phyloP scores from a whole-genome alignment of 2,888 invertebrate species.

The Cantharis rufa region DNA sequence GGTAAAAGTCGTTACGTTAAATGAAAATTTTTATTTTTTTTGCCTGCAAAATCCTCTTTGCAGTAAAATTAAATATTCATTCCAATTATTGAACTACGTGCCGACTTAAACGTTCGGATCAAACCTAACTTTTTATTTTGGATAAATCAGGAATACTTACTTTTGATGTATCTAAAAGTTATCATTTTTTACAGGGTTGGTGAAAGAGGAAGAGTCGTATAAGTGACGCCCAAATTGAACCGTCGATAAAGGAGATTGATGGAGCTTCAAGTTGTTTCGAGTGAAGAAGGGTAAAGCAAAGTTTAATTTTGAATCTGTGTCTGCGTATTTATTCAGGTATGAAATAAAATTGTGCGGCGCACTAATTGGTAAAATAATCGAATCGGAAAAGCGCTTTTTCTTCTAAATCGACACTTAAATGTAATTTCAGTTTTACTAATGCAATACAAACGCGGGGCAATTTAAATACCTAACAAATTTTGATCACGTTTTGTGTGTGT shows the following conservation, averaged over 20 bases:
- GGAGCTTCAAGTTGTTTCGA: constrained; percentile 4
- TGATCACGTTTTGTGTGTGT: background rate
- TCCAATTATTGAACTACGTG: background rate
- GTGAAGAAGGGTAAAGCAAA: constrained; percentile 5
- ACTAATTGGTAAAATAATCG: background rate
- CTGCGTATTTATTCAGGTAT: constrained; percentile 13
- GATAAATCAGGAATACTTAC: background rate
- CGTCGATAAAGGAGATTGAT: constrained; percentile 16
- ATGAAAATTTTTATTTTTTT: background rate
- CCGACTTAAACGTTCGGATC: background rate
- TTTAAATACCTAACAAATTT: constrained; percentile 1
- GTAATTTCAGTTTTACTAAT: background rate
- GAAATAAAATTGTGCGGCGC: constrained; percentile 12
- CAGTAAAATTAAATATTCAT: background rate
- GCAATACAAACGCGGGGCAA: background rate
- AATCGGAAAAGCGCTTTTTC: background rate
- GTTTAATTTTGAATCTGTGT: constrained; percentile 16
- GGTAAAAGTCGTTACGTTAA: background rate
- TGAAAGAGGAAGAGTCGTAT: background rate
- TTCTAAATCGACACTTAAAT: background rate
- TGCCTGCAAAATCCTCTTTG: background rate
- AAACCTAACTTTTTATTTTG: background rate
- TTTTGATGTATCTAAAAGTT: background rate
- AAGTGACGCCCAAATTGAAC: constrained; percentile 28
- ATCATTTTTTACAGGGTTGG: background rate